Evolutionary conservation across 2,888 invertebrate genomes (phyloP).

Genomic region (Blastobasis adustella): DNA sequence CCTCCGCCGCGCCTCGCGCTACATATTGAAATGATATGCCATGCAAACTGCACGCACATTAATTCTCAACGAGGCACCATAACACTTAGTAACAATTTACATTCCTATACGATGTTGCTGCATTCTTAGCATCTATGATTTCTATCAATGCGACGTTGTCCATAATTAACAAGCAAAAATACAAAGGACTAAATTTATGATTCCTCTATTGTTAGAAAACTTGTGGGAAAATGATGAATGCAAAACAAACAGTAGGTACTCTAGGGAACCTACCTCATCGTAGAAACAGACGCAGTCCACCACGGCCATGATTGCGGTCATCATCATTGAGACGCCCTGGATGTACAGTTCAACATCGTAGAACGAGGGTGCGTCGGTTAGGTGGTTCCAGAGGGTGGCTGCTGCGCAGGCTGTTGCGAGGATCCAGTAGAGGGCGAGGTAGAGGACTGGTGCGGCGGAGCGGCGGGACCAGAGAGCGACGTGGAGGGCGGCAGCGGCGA

Average conservation of each 20-base stretch:
- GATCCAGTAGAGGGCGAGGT: constrained; percentile 63
- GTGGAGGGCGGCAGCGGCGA: constrained; percentile 57
- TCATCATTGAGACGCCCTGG: constrained; percentile 36
- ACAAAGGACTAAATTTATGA: too few species aligned
- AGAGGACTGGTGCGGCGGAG: constrained; percentile 55
- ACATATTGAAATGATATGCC: constrained; percentile 18
- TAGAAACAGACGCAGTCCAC: constrained; percentile 63
- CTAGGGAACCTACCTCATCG: constrained; percentile 46
- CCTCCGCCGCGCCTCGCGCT: constrained; percentile 13
- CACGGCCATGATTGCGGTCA: constrained; percentile 40
- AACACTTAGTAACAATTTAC: neutral
- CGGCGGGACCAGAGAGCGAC: constrained; percentile 53
- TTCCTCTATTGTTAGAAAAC: too few species aligned
- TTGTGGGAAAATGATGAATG: too few species aligned
- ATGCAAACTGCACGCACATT: constrained; percentile 14
- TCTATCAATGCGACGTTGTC: too few species aligned
- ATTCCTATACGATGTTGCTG: too few species aligned
- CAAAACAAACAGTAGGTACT: too few species aligned
- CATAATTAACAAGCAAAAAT: too few species aligned
- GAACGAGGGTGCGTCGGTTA: constrained; percentile 22
- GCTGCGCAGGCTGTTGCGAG: constrained; percentile 45
- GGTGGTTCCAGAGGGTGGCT: constrained; percentile 39
- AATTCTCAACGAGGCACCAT: constrained; percentile 11
- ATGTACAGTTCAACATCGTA: constrained; percentile 45
- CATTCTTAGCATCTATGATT: too few species aligned